Percentiles rank a stretch among this genome's conserved stretches.
phyloP scores from a whole-genome alignment of 2,113 vertebrate genomes.

The Ptilorrhoa leucosticta region DNA sequence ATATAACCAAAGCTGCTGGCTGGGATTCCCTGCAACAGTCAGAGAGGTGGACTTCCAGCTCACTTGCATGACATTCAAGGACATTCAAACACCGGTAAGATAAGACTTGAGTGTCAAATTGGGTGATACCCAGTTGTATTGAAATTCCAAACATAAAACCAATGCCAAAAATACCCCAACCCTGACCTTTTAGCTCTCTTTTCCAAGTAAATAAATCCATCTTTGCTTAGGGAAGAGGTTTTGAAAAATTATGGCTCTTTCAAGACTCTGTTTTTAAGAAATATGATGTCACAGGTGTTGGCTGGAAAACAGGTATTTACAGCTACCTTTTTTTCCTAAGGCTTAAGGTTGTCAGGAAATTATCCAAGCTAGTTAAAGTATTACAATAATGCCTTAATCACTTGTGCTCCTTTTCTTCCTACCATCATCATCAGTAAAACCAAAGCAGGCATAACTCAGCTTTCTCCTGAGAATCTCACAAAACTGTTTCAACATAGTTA shows the following conservation, averaged over 20 bases:
- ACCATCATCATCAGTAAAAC: neutral
- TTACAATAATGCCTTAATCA: neutral
- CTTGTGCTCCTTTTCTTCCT: neutral
- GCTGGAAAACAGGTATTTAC: neutral
- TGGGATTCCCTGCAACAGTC: neutral
- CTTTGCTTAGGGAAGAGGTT: neutral
- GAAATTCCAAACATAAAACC: neutral
- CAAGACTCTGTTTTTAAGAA: neutral
- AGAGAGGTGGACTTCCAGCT: neutral
- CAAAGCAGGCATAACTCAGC: neutral
- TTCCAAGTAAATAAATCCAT: neutral
- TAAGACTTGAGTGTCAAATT: neutral
- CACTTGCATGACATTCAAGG: neutral
- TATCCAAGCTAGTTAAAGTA: neutral
- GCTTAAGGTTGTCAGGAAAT: neutral
- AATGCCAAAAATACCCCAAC: neutral
- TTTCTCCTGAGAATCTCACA: neutral
- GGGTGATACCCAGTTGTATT: neutral
- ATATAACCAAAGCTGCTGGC: neutral
- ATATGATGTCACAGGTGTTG: neutral
- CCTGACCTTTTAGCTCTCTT: neutral
- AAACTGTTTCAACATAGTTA: neutral
- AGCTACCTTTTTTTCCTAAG: neutral
- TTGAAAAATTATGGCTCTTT: neutral
- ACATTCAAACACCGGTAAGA: accelerated